Conservation (phyloP, 1,140 invertebrate genomes). For the Sipha flava region DNA sequence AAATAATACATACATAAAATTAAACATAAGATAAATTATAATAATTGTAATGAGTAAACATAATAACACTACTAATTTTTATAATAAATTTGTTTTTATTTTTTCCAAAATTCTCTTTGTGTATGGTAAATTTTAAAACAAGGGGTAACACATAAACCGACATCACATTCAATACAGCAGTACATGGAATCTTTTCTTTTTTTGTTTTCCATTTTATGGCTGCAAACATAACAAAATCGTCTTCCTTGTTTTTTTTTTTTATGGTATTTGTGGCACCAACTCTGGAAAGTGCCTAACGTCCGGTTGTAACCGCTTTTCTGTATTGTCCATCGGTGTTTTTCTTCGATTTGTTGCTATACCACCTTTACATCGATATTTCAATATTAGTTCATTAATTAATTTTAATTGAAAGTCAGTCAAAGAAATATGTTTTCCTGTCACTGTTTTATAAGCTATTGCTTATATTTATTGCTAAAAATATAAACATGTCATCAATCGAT, state of each 20-base stretch:
- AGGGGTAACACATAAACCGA: neutral
- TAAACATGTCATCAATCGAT: neutral
- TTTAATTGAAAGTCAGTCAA: slow-evolving; percentile 17
- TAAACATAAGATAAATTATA: neutral
- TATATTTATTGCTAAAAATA: neutral
- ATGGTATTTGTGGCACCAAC: neutral
- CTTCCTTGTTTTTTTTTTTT: neutral
- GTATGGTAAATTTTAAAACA: slow-evolving; percentile 1
- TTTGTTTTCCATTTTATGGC: neutral
- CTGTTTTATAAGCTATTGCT: slow-evolving; percentile 3
- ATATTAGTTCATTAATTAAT: slow-evolving; percentile 15
- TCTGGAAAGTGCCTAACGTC: neutral
- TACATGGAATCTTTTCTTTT: neutral
- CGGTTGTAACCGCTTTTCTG: too few species aligned
- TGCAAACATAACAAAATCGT: neutral
- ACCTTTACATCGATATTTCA: neutral
- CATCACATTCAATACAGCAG: slow-evolving; percentile 12
- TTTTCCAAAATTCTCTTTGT: neutral
- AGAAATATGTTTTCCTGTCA: neutral
- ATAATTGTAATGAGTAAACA: too few species aligned
- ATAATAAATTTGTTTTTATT: neutral
- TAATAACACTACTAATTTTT: too few species aligned
- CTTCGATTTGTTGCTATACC: neutral
- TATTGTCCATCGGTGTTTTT: neutral
- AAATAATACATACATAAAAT: neutral